These are phyloP conservation scores for Leptura quadrifasciata DNA, from an alignment of 2,888 invertebrate species.

Conservation along the genomic window DNA sequence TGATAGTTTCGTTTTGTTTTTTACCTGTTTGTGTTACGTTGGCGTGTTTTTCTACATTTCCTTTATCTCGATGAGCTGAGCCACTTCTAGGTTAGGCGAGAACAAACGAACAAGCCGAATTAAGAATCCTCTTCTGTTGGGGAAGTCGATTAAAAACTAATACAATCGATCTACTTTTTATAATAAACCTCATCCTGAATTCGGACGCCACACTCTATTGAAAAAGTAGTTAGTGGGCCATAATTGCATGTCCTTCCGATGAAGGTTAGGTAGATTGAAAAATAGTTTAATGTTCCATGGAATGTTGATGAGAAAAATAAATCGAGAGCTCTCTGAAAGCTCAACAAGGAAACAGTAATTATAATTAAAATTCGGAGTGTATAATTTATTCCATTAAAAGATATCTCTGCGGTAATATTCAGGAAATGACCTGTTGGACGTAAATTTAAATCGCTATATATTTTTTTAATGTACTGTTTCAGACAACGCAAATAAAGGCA, in stretches of 20 bases:
- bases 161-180: background rate
- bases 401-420: background rate
- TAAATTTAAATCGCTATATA: background rate
- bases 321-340: background rate
- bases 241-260: conserved; percentile 12
- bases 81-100: too few species aligned
- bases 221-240: background rate
- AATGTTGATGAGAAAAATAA: conserved; percentile 8
- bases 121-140: too few species aligned
- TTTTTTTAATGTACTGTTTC: too few species aligned
- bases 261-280: conserved; percentile 24
- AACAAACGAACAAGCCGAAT: too few species aligned
- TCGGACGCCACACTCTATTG: background rate
- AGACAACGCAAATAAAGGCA: too few species aligned
- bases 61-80: too few species aligned
- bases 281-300: conserved; percentile 26
- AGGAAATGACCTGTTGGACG: background rate
- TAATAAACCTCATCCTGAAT: background rate
- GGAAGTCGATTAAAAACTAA: background rate
- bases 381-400: conserved; percentile 9
- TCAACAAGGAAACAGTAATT: conserved; percentile 16
- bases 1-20: too few species aligned
- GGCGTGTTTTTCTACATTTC: too few species aligned
- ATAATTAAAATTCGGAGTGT: conserved; percentile 4
- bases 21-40: too few species aligned